Evolutionary conservation across 2,888 invertebrate species (phyloP), one percentile per base, ranked within the genome.

Genomic region (Osedax fenrisi): DNA sequence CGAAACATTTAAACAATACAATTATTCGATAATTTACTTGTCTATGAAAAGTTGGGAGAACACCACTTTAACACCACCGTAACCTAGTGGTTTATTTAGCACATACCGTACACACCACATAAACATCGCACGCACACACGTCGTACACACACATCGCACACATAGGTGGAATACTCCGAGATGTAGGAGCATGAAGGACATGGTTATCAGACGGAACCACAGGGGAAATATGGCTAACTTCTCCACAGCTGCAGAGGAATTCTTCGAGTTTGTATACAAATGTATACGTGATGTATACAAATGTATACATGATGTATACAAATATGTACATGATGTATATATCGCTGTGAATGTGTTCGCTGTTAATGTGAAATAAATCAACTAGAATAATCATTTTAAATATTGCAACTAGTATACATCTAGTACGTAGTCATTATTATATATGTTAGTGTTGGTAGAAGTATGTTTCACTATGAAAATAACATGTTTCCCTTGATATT

Each of bases 31-130:
- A n/a, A n/a, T n/a, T n/a, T n/a, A n/a, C n/a, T n/a, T n/a, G n/a
- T n/a, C n/a, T n/a, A n/a, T n/a, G n/a, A n/a, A n/a, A n/a, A n/a
- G n/a, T n/a, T n/a, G n/a, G n/a, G n/a, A n/a, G n/a, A n/a, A n/a
- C n/a, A n/a, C n/a, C n/a, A n/a, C n/a, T n/a, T n/a, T n/a, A n/a
- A 95, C 88, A 95, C 95, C 87, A 94, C 94, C 41, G 92, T 95
- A 84, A 94, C 95, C 81, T 92, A 94, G 72, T 95, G 94, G 92
- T 92, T 94, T 26, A 78, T 85, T 3, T 84, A 82, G 76, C 84
- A 83, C 78, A 80, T 85, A 75, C 79, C 85, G 76, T 79, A 81
- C 13, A 84, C 84, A 2, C 82, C 85, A 78, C 77, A 80, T 2
- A 67, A 78, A 0, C 27, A 25, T n/a, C 81, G 85, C 2, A 85